phyloP scores from a whole-genome alignment of 2,113 vertebrate species.

The Atrichornis clamosus region DNA sequence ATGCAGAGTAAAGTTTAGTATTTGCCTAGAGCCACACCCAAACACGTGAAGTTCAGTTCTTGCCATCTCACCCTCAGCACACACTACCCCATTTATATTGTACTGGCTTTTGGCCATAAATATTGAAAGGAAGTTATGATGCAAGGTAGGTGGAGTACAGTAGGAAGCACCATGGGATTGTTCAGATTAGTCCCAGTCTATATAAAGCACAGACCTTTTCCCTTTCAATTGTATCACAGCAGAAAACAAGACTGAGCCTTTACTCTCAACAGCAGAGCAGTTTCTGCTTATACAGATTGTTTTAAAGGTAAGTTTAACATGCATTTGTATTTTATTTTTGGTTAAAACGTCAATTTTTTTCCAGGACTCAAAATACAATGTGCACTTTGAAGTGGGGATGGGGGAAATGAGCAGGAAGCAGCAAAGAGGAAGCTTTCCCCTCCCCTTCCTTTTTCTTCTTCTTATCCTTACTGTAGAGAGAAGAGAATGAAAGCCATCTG shows the following conservation, averaged over 20 bases:
- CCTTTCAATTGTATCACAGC: slow-evolving; percentile 20
- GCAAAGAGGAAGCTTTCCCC: not conserved
- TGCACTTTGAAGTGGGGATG: not conserved
- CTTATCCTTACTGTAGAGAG: not conserved
- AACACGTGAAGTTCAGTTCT: not conserved
- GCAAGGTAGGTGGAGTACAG: slow-evolving; percentile 50
- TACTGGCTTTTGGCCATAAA: slow-evolving; percentile 49
- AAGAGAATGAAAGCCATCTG: slow-evolving; percentile 22
- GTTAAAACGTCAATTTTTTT: not conserved
- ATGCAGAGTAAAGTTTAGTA: not conserved
- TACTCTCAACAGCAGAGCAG: not conserved
- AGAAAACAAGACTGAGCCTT: slow-evolving; percentile 7
- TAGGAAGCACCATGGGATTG: slow-evolving; percentile 40
- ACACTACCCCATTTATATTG: not conserved
- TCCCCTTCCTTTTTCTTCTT: not conserved
- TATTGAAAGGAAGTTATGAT: slow-evolving; percentile 46
- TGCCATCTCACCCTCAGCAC: not conserved
- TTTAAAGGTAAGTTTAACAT: not conserved
- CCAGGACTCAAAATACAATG: not conserved
- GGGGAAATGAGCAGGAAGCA: not conserved
- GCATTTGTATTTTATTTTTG: not conserved
- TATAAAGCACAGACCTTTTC: slow-evolving; percentile 26
- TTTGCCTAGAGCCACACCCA: not conserved
- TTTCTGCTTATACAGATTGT: not conserved
- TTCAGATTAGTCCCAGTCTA: slow-evolving; percentile 22